Evolutionary conservation across 2,888 invertebrate genomes (phyloP), one percentile per base, ranked within the genome.

Genomic region (Xestoiulus laeticollis): DNA sequence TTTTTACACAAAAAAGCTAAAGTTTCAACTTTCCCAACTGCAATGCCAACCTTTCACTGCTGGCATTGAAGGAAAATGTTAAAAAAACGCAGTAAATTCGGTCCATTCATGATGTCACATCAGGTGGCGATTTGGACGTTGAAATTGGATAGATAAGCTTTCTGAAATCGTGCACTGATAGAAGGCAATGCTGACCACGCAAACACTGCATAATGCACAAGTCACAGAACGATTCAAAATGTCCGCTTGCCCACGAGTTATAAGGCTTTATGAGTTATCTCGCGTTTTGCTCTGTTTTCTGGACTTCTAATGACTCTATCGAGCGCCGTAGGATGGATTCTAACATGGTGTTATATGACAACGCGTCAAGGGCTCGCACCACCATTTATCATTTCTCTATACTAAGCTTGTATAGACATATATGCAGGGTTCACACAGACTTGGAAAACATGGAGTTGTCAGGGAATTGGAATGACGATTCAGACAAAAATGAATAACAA

Each of bases 201-300:
- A 59, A 59, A 22, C 59, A 59, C 59, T 59, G 59, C 59, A 59
- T 59, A 59, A 59, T 59, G 59, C 59, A 59, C 59, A 59, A 59
- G 59, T 59, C n/a, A 59, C 19, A 59, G 59, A 59, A 59, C 59
- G 59, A 59, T 59, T 59, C 59, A 59, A 59, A 22, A 59, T 59
- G 59, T 16, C 59, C 59, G 59, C 59, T 59, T 59, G n/a, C n/a
- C 19, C 59, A 22, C 59, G 4, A 59, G 59, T 59, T 59, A 59
- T 59, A 59, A 59, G 59, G 59, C 3, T 59, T 59, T 59, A n/a
- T 59, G 59, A 59, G 59, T 59, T 59, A 59, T 59, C 59, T 48
- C 3, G 6, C 59, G n/a, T n/a, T 59, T 22, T 59, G 59, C 19
- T n/a, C 59, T n/a, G 59, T 59, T n/a, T 59, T 59, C 22, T 22